Percentiles rank a stretch among this genome's conserved stretches.
phyloP scores from a whole-genome alignment of 2,797 vertebrate species.

The Scomberomorus guttatus region DNA sequence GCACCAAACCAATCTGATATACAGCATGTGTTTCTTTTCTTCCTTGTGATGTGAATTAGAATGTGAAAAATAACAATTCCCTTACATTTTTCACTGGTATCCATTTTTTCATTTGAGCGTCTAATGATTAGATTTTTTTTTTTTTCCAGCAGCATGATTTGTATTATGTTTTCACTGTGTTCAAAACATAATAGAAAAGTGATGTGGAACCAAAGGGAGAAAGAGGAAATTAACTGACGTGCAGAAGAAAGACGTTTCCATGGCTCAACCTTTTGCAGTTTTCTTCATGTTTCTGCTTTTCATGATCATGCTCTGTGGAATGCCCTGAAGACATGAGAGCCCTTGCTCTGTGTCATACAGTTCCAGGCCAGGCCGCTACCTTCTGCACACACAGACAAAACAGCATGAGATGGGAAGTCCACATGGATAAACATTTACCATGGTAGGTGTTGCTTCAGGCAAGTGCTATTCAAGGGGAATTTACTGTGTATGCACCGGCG shows the following conservation, averaged over 20 bases:
- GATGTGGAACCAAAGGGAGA: slow-evolving; percentile 82
- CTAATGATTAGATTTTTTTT: slow-evolving; percentile 88
- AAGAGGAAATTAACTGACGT: slow-evolving; percentile 82
- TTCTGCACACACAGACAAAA: slow-evolving; percentile 82
- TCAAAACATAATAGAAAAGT: slow-evolving; percentile 86
- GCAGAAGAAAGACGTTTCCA: slow-evolving; percentile 81
- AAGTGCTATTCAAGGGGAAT: slow-evolving; percentile 77
- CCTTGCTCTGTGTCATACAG: slow-evolving; percentile 80
- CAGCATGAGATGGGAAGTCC: slow-evolving; percentile 86
- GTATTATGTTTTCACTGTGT: slow-evolving; percentile 84
- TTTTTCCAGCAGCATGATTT: slow-evolving; percentile 81
- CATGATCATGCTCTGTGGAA: slow-evolving; percentile 82
- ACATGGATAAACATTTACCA: slow-evolving; percentile 87
- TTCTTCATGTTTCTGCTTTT: slow-evolving; percentile 82
- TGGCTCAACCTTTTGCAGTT: slow-evolving; percentile 84
- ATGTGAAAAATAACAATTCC: slow-evolving; percentile 89
- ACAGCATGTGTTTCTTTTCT: slow-evolving; percentile 85
- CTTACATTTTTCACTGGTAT: slow-evolving; percentile 81
- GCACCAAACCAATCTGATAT: slow-evolving; percentile 88
- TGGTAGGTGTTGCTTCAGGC: slow-evolving; percentile 83
- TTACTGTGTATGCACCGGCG: slow-evolving; percentile 73
- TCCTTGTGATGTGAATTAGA: slow-evolving; percentile 87
- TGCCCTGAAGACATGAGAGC: slow-evolving; percentile 85
- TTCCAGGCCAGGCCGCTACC: slow-evolving; percentile 78
- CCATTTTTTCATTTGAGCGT: slow-evolving; percentile 84